Percentiles rank a stretch among this genome's conserved stretches.
Evolutionary conservation across 2,113 vertebrate species (phyloP).

Genomic region (Ciconia stormi): DNA sequence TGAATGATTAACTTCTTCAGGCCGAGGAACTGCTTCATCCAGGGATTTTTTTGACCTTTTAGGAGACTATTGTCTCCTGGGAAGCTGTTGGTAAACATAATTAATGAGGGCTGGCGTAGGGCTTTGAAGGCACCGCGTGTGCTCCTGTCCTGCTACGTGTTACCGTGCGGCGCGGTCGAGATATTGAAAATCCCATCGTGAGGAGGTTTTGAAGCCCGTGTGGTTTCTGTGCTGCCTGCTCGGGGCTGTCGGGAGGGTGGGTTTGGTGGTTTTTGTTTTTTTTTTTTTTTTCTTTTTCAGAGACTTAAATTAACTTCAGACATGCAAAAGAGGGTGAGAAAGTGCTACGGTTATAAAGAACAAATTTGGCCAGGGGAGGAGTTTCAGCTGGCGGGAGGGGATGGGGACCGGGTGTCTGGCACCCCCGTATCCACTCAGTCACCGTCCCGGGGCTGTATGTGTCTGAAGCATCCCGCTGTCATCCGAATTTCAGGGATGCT

Average conservation of each 20-base stretch:
- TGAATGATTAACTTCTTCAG: conserved; percentile 19
- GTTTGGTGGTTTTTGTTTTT: not conserved
- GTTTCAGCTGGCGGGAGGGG: not conserved
- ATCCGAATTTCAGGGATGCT: not conserved
- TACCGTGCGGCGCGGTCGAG: rapidly evolving
- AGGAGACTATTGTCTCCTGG: not conserved
- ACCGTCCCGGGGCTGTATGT: not conserved
- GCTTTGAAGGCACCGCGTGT: not conserved
- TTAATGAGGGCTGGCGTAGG: not conserved
- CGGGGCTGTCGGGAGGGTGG: not conserved
- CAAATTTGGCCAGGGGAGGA: not conserved
- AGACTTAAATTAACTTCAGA: not conserved
- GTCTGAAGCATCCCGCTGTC: not conserved
- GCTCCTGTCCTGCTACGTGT: not conserved
- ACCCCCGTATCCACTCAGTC: not conserved
- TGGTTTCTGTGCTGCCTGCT: not conserved
- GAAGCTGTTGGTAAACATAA: conserved; percentile 18
- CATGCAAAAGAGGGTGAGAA: conserved; percentile 5
- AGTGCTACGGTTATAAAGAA: not conserved
- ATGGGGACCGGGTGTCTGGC: not conserved
- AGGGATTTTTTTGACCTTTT: conserved; percentile 7
- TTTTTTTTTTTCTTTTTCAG: not conserved
- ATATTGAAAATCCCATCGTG: not conserved
- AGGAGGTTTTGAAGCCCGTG: not conserved
- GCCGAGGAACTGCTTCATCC: not conserved